These are phyloP conservation scores for Xiphophorus couchianus DNA, from an alignment of 2,113 vertebrate genomes.

Conservation along the genomic window DNA sequence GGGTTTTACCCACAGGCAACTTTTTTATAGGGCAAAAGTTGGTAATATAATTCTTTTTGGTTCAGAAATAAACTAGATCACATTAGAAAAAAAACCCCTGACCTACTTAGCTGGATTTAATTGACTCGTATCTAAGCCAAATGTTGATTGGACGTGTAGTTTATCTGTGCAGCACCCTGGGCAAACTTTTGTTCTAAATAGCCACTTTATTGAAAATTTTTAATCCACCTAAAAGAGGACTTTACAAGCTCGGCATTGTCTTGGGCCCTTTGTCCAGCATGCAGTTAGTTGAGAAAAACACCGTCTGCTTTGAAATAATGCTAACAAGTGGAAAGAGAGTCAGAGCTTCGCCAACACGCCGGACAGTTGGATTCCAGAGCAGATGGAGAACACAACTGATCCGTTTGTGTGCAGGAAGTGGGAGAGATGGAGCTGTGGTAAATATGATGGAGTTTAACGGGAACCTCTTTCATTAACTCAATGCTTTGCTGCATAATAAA, in stretches of 20 bases:
- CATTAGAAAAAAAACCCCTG: not conserved
- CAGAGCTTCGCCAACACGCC: constrained; percentile 34
- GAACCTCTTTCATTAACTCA: constrained; percentile 59
- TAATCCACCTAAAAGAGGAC: constrained; percentile 10
- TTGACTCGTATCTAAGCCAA: too few relatives aligned
- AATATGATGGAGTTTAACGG: constrained; percentile 63
- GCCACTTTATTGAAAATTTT: too few relatives aligned
- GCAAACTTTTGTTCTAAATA: too few relatives aligned
- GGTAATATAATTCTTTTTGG: not conserved
- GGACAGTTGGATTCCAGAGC: constrained; percentile 54
- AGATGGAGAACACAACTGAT: constrained; percentile 56
- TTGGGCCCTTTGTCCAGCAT: constrained; percentile 8
- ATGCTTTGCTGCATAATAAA: constrained; percentile 31
- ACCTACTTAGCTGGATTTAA: not conserved
- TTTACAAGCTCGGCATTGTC: constrained; percentile 18
- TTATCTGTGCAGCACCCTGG: too few relatives aligned
- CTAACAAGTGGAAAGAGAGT: constrained; percentile 49
- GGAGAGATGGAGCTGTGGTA: constrained; percentile 37
- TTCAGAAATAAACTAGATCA: not conserved
- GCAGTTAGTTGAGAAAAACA: constrained; percentile 55
- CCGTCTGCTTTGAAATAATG: constrained; percentile 10
- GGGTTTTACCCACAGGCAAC: not conserved
- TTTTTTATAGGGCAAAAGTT: not conserved
- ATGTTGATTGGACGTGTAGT: too few relatives aligned
- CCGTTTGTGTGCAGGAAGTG: constrained; percentile 54